These are phyloP conservation scores for Lytechinus variegatus DNA, from an alignment of 35 echinoderm and acorn worm genomes.

Conservation along the genomic window DNA sequence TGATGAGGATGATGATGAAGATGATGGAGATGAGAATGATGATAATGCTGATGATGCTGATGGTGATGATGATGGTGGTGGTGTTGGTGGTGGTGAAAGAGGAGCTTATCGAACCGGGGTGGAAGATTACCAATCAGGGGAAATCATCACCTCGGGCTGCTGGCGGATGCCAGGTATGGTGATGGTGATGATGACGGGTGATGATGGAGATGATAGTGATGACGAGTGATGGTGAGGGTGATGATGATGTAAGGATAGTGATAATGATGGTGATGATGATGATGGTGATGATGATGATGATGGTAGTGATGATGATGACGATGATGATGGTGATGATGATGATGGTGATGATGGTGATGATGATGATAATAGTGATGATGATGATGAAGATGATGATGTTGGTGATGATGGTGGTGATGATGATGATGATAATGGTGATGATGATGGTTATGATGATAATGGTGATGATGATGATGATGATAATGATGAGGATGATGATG, in stretches of 20 bases:
- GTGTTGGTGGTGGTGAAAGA: no score
- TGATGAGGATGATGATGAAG: not conserved
- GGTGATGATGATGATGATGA: no score
- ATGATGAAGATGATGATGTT: not conserved
- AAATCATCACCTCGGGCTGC: slow-evolving; percentile 55
- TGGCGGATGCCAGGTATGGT: slow-evolving; percentile 79
- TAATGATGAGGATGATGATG: no score
- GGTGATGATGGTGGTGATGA: not conserved
- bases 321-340: not conserved
- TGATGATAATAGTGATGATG: not conserved
- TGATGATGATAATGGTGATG: not conserved
- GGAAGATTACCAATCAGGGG: slow-evolving; percentile 51
- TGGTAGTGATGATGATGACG: not conserved
- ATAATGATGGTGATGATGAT: not conserved
- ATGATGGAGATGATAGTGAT: no score
- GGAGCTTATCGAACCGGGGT: slow-evolving; percentile 84
- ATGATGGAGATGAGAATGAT: no score
- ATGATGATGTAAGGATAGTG: not conserved
- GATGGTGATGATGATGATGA: not conserved
- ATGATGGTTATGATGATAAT: no score
- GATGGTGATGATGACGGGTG: not conserved
- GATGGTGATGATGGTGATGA: not conserved
- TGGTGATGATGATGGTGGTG: not conserved
- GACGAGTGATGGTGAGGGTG: not conserved
- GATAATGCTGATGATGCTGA: not conserved